Base-by-base conservation (phyloP, 2,797 vertebrate species). In the Urophycis tenuis region DNA sequence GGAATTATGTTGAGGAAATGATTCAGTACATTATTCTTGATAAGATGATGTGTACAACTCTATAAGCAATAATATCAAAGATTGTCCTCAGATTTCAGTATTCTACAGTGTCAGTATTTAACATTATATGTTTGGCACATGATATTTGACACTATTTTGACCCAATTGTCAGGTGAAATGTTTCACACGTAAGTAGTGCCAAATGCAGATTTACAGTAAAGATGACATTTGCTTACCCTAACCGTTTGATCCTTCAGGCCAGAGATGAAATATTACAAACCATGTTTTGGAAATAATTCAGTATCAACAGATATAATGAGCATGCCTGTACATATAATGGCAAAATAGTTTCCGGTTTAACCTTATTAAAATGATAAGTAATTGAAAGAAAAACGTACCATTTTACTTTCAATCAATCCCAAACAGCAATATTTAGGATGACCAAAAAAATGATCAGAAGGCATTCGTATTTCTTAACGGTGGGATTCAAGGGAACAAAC, bases 221-320 rank as follows among this genome's bases (percentile, higher is more conserved):
- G 75, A 85, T 30, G 82, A 73, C 80, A 79, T 90, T 84, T 33
- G 72, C 80, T 69, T 34, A 30, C 81, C 84, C 77, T 1, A 35
- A 71, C 34, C 69, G 73, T 85, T 88, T 85, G 77, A 87, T 84
- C 9, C 31, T 15, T 69, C 39, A n/a, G 60, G 73, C 1, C 72
- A 77, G 32, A 39, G 71, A 82, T 81, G 72, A 76, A 41, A 70
- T 71, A 74, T 31, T 73, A 25, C 75, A 49, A 76, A 80, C n/a
- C 36, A n/a, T 88, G 85, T 88, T 89, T 85, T 84, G 83, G 78
- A 89, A 85, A 89, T 85, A 87, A n/a, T 74, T 77, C 72, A 77
- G 78, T 80, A 82, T 84, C 75, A 77, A 81, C 81, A 71, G 6
- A 84, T 19, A 72, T 45, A 78, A 70, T 75, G 74, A 73, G 64